phyloP scores from a whole-genome alignment of 2,888 invertebrate genomes.

The Catocala sponsa region DNA sequence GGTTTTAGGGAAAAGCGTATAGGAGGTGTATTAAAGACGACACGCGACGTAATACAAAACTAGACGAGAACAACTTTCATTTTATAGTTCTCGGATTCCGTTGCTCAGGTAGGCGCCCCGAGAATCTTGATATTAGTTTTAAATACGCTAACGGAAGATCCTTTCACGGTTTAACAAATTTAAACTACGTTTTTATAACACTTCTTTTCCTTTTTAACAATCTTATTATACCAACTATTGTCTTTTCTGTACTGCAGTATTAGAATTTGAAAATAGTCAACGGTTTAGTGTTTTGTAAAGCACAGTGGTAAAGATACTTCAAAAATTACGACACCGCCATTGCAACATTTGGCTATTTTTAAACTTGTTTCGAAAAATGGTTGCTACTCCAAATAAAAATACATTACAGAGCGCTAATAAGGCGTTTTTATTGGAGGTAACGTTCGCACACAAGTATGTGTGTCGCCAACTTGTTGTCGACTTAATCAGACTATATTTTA shows the following conservation, averaged over 20 bases:
- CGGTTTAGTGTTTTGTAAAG: too few species aligned
- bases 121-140: slow-evolving; percentile 43
- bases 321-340: neutral
- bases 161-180: slow-evolving; percentile 39
- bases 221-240: neutral
- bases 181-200: slow-evolving; percentile 36
- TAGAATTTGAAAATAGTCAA: neutral
- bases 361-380: slow-evolving; percentile 1
- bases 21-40: slow-evolving; percentile 23
- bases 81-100: slow-evolving; percentile 59
- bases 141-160: slow-evolving; percentile 46
- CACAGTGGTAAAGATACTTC: too few species aligned
- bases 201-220: slow-evolving; percentile 1
- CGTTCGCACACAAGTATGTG: slow-evolving; percentile 21
- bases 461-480: slow-evolving; percentile 29
- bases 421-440: slow-evolving; percentile 12
- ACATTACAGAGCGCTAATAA: slow-evolving; percentile 18
- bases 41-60: slow-evolving; percentile 47
- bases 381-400: slow-evolving; percentile 2
- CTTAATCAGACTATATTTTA: slow-evolving; percentile 29
- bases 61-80: slow-evolving; percentile 67
- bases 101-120: slow-evolving; percentile 59
- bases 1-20: slow-evolving; percentile 2
- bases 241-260: slow-evolving; percentile 4
- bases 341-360: slow-evolving; percentile 3